A percentile compares a stretch with the other conserved stretches of the same genome.
phyloP scores from a whole-genome alignment of 2,797 vertebrate genomes.

The Steatocranus sp. region DNA sequence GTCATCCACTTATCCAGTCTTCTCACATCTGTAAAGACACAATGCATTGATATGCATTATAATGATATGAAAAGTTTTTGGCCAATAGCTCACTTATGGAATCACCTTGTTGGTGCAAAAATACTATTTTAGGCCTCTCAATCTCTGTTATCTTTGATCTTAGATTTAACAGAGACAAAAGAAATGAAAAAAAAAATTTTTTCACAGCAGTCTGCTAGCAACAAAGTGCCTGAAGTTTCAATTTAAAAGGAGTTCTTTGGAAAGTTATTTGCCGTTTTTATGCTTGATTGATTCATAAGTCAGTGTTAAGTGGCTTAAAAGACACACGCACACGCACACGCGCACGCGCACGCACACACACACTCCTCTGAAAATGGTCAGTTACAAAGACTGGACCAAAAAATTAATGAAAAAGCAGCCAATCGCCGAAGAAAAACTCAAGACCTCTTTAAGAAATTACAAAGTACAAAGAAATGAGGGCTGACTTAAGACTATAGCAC shows the following conservation, averaged over 20 bases:
- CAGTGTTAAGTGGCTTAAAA: not conserved
- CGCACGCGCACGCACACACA: rapidly evolving
- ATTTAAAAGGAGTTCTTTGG: not conserved
- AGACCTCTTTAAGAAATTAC: not conserved
- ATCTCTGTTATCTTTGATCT: not conserved
- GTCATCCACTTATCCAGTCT: not conserved
- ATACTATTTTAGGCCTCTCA: not conserved
- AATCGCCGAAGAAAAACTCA: not conserved
- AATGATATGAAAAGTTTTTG: not conserved
- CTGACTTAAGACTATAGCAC: not conserved
- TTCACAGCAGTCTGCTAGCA: not conserved
- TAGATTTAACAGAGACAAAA: not conserved
- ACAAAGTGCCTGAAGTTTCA: not conserved
- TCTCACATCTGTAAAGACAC: not conserved
- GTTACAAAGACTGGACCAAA: not conserved
- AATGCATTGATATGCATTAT: not conserved
- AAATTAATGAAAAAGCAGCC: not conserved
- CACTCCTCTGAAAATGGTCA: not conserved
- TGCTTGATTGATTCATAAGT: not conserved
- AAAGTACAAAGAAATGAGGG: not conserved
- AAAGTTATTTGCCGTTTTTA: not conserved
- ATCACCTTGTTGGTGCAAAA: not conserved
- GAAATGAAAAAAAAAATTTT: not conserved
- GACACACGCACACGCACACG: not conserved
- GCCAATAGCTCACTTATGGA: not conserved